Conservation (phyloP, 2,888 invertebrate genomes). For the Agrenia bidenticulata region DNA sequence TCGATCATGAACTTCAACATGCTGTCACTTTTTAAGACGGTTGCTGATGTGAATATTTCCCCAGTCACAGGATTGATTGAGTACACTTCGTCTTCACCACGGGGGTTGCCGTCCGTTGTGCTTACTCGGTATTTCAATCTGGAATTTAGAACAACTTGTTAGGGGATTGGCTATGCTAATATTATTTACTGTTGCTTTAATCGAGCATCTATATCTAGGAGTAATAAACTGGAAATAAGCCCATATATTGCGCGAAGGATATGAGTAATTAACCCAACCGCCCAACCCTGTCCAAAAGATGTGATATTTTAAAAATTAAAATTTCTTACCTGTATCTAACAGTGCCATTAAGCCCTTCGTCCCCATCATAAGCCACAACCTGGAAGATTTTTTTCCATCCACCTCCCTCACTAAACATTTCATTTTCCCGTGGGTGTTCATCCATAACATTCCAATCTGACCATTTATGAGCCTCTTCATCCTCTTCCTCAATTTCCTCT, state of each 20-base stretch:
- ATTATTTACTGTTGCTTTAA: no score
- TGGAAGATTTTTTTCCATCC: slow-evolving; percentile 56
- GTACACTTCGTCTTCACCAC: slow-evolving; percentile 64
- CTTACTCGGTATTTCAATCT: slow-evolving; percentile 48
- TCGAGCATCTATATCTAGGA: no score
- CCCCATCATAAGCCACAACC: slow-evolving; percentile 81
- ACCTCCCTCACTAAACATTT: slow-evolving; percentile 31
- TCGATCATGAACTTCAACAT: slow-evolving; percentile 55
- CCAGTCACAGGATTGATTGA: slow-evolving; percentile 80
- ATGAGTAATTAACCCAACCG: neutral
- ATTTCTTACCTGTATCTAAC: slow-evolving; percentile 68
- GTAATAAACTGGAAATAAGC: neutral
- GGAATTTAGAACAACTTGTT: no score
- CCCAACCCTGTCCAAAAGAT: neutral
- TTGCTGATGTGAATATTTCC: slow-evolving; percentile 67
- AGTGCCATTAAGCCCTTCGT: slow-evolving; percentile 77
- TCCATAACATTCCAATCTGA: slow-evolving; percentile 49
- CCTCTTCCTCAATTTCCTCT: slow-evolving; percentile 45
- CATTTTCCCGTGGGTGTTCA: slow-evolving; percentile 16
- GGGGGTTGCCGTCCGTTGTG: slow-evolving; percentile 16
- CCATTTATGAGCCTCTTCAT: slow-evolving; percentile 50
- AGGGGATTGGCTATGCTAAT: no score
- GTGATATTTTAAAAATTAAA: neutral
- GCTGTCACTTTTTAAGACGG: slow-evolving; percentile 42
- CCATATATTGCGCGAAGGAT: neutral